Percentiles rank a stretch among this genome's conserved stretches.
phyloP scores from a whole-genome alignment of 2,797 vertebrate species.

The Nannoperca obscura region DNA sequence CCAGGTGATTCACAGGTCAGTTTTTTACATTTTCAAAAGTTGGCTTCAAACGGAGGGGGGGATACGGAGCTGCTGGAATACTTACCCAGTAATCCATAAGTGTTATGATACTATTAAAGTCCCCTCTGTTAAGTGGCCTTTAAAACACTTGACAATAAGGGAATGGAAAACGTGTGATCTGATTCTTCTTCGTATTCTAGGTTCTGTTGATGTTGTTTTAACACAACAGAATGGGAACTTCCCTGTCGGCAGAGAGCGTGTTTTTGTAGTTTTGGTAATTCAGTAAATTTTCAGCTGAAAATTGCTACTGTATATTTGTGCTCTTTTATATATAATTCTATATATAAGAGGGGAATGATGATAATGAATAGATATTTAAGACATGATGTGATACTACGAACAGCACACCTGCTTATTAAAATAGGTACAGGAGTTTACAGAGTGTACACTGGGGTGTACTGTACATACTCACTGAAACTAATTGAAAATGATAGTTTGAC shows the following conservation, averaged over 20 bases:
- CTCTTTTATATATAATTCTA: not conserved
- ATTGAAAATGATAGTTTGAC: constrained; percentile 6
- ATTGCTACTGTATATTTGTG: not conserved
- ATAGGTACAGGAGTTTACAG: not conserved
- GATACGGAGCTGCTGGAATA: constrained; percentile 70
- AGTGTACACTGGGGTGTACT: not conserved
- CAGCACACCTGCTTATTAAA: not conserved
- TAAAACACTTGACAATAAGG: constrained; percentile 57
- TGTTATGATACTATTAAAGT: constrained; percentile 69
- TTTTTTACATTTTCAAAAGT: constrained; percentile 75
- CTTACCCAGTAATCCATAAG: constrained; percentile 73
- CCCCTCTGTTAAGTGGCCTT: constrained; percentile 66
- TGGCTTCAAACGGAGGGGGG: constrained; percentile 59
- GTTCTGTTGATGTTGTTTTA: constrained; percentile 28
- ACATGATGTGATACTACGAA: not conserved
- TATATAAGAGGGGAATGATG: constrained; percentile 5
- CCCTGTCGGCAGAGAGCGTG: not conserved
- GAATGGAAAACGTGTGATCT: constrained; percentile 57
- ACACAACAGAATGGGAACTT: constrained; percentile 11
- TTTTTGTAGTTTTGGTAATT: constrained; percentile 12
- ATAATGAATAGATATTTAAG: constrained; percentile 6
- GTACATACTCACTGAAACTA: not conserved
- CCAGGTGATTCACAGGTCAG: constrained; percentile 77
- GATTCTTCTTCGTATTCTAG: constrained; percentile 31
- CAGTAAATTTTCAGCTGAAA: constrained; percentile 7